Base-by-base conservation (phyloP, 2,797 vertebrate species). In the Thaleichthys pacificus region DNA sequence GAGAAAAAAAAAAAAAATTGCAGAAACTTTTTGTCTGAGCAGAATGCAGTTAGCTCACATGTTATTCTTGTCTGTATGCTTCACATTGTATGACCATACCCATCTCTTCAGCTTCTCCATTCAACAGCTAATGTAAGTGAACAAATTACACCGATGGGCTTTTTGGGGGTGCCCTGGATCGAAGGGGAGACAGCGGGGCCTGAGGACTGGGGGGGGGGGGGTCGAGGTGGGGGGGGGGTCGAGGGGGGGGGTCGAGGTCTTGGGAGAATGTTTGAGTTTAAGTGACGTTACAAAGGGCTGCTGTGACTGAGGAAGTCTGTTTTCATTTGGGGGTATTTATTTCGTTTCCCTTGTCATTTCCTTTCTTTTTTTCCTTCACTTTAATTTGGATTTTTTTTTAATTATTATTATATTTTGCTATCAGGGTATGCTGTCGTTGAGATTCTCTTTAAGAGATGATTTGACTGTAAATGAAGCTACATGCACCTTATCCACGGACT, bases 51-150 rank as follows among this genome's bases (percentile, higher is more conserved):
- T 91, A 93, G 91, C 89, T 88, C 90, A 84, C 83, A 89, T 89
- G 85, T 90, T 89, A 88, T 78, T 85, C 82, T 84, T 80, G 85
- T 89, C 89, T 86, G 89, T 88, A 88, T 71, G 85, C 88, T 89
- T 89, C 87, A 89, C 85, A 79, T 84, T 83, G 81, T 86, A 89
- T 85, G 54, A 84, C 86, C 88, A 87, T 87, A 86, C 93, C 91
- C 87, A 93, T 91, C 89, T 93, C 90, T 92, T 91, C 91, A 90
- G 91, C 93, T 93, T 90, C 91, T 93, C 91, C 92, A 93, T 92
- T 93, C 87, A 93, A 91, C 93, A 92, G 92, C 92, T 92, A 93
- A 92, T 92, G 93, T 94, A 89, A 81, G 86, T 88, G 85, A 90
- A 90, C 87, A 86, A 89, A 88, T 91, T 89, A 86, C 87, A 85